These are phyloP conservation scores for Albula goreensis DNA, from an alignment of 2,113 vertebrate species.

Conservation along the genomic window DNA sequence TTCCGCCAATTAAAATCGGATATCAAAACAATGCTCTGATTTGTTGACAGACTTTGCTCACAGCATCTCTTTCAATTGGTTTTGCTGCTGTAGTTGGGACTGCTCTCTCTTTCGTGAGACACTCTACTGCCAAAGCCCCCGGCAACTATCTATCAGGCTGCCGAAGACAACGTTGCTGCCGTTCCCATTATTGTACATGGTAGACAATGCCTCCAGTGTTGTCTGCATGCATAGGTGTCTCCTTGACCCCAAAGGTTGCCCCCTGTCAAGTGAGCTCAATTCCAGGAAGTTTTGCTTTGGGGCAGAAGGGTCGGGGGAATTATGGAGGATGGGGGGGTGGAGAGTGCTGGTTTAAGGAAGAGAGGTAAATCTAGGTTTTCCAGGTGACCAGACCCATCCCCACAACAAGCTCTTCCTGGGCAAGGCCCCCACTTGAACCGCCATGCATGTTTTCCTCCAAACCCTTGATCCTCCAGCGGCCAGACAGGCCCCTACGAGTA, in stretches of 20 bases:
- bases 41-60: background rate
- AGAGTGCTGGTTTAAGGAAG: background rate
- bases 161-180: background rate
- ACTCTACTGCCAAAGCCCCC: background rate
- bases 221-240: background rate
- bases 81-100: background rate
- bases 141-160: constrained; percentile 5
- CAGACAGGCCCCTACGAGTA: background rate
- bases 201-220: constrained; percentile 9
- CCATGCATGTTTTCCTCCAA: background rate
- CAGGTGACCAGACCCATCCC: constrained; percentile 6
- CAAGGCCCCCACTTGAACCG: background rate
- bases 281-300: constrained; percentile 22
- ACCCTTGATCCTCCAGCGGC: background rate
- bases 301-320: too few relatives aligned
- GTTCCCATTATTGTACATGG: constrained; percentile 26
- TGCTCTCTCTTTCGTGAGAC: background rate
- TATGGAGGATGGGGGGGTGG: background rate
- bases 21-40: background rate
- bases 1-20: background rate
- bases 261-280: constrained; percentile 18
- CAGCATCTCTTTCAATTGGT: background rate
- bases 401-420: background rate
- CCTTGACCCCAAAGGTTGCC: constrained; percentile 15
- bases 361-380: constrained; percentile 2